These are phyloP conservation scores for Ammodytes marinus DNA, from an alignment of 2,113 vertebrate genomes.

Conservation along the genomic window DNA sequence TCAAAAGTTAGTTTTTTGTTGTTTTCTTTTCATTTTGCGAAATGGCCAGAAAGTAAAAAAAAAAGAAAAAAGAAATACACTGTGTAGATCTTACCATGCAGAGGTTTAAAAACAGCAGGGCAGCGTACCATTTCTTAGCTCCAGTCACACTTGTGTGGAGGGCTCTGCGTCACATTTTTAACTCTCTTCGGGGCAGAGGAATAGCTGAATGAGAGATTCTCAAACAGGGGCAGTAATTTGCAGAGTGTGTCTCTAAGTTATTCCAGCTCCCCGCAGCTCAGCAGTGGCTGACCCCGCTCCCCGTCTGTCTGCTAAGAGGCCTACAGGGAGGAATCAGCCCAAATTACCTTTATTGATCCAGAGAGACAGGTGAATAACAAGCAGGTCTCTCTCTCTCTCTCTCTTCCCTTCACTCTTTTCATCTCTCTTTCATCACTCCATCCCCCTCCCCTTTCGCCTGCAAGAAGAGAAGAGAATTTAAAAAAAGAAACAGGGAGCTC, in stretches of 20 bases:
- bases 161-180: conserved; percentile 37
- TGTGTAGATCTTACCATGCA: neutral
- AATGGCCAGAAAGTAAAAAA: neutral
- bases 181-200: conserved; percentile 41
- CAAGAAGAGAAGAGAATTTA: conserved; percentile 28
- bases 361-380: conserved; percentile 86
- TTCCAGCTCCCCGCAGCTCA: conserved; percentile 81
- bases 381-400: conserved; percentile 57
- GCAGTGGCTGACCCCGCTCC: conserved; percentile 81
- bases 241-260: conserved; percentile 82
- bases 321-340: conserved; percentile 84
- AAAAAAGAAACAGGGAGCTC: conserved; percentile 32
- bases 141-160: conserved; percentile 15
- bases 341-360: conserved; percentile 87
- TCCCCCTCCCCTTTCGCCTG: conserved; percentile 31
- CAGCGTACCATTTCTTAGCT: neutral
- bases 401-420: conserved; percentile 63
- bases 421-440: conserved; percentile 62
- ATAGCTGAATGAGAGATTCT: conserved; percentile 74
- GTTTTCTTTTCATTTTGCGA: neutral
- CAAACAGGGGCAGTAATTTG: conserved; percentile 77
- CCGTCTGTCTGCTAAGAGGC: conserved; percentile 83
- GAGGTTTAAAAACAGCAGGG: neutral
- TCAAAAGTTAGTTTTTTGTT: conserved; percentile 6
- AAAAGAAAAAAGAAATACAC: too few relatives aligned